These are phyloP conservation scores for Geococcyx californianus DNA, from an alignment of 2,113 vertebrate genomes.

Conservation along the genomic window DNA sequence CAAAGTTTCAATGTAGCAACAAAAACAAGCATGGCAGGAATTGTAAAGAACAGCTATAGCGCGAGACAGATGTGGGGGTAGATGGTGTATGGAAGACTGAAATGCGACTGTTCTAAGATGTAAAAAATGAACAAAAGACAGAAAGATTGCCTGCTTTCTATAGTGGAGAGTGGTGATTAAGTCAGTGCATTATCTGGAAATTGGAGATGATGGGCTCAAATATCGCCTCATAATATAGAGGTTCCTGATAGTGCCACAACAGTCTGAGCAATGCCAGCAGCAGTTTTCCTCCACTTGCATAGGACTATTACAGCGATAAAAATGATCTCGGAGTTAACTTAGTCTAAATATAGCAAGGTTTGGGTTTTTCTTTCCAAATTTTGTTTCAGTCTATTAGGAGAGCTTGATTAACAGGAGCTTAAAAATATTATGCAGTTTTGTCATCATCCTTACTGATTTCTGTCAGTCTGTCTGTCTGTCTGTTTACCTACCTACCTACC, in stretches of 20 bases:
- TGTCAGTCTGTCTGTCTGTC: not conserved
- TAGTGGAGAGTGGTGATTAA: constrained; percentile 39
- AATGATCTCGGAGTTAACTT: not conserved
- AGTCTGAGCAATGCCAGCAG: constrained; percentile 15
- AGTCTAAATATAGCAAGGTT: not conserved
- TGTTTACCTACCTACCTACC: not conserved
- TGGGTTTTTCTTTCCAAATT: not conserved
- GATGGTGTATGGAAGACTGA: constrained; percentile 40
- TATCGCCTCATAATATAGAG: constrained; percentile 13
- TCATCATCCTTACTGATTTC: not conserved
- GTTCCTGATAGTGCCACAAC: not conserved
- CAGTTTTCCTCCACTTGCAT: not conserved
- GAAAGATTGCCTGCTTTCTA: constrained; percentile 29
- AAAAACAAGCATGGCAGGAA: constrained; percentile 57
- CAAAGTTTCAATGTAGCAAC: constrained; percentile 56
- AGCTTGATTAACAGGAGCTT: not conserved
- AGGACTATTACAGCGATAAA: constrained; percentile 17
- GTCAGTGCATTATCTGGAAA: constrained; percentile 24
- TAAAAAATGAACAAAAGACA: constrained; percentile 34
- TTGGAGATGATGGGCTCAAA: not conserved
- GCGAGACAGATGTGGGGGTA: constrained; percentile 52
- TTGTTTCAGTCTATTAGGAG: not conserved
- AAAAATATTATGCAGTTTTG: not conserved
- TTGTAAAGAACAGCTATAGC: constrained; percentile 23
- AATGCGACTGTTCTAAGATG: constrained; percentile 27